Evolutionary conservation across 2,113 vertebrate species (phyloP).

Genomic region (Vulpes vulpes): DNA sequence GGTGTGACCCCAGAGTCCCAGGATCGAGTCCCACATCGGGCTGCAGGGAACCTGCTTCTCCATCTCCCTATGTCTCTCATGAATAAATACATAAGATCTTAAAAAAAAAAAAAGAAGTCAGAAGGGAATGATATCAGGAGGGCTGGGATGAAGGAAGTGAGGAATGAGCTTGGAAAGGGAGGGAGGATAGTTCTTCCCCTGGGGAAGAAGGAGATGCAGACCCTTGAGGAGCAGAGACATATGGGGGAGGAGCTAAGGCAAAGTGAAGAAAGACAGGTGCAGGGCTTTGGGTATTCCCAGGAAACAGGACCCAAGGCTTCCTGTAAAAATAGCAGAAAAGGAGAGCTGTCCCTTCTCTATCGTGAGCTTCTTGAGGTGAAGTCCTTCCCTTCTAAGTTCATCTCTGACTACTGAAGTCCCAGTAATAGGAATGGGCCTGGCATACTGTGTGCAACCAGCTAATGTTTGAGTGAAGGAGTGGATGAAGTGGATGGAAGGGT

Average conservation of each 20-base stretch:
- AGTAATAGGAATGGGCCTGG: too few relatives aligned
- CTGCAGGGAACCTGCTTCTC: too few relatives aligned
- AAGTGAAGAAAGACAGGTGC: background rate
- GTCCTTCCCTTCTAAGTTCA: background rate
- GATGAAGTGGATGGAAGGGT: background rate
- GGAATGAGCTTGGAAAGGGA: background rate
- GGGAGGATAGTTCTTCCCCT: background rate
- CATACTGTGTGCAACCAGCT: background rate
- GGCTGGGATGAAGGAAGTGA: background rate
- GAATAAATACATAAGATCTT: too few relatives aligned
- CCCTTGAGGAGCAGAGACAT: background rate
- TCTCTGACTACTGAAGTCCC: background rate
- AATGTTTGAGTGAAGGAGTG: background rate
- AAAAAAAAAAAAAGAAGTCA: background rate
- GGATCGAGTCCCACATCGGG: too few relatives aligned
- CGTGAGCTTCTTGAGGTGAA: fast-evolving
- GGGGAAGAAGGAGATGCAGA: background rate
- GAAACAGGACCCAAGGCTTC: background rate
- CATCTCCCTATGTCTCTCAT: too few relatives aligned
- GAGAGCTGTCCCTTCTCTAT: fast-evolving
- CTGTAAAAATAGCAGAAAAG: background rate
- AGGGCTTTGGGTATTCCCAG: background rate
- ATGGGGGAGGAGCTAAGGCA: background rate
- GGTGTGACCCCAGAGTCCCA: too few relatives aligned
- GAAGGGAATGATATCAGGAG: background rate